Evolutionary conservation across 2,888 invertebrate species (phyloP).

Genomic region (Ceraclea dissimilis): DNA sequence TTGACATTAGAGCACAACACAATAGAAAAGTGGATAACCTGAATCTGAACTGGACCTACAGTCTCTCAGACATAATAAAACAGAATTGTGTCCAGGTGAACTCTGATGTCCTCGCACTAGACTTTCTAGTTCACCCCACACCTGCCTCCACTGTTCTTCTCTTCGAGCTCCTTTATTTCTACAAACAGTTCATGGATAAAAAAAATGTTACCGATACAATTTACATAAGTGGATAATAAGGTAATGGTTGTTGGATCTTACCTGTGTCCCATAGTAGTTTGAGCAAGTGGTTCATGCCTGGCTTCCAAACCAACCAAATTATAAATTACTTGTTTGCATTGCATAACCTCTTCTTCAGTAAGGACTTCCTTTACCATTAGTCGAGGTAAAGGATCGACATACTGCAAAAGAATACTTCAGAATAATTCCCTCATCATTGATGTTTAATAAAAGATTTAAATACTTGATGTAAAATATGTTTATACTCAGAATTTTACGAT

Average conservation of each 20-base stretch:
- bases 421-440: not conserved
- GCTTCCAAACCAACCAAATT: conserved; percentile 74
- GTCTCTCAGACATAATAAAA: conserved; percentile 75
- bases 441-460: not conserved
- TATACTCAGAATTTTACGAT: not conserved
- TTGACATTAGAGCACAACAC: too few species aligned
- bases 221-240: too few species aligned
- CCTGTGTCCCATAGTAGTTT: conserved; percentile 61
- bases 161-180: conserved; percentile 47
- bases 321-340: conserved; percentile 79
- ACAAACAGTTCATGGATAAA: conserved; percentile 28
- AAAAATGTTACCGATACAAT: too few species aligned
- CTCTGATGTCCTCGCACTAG: conserved; percentile 71
- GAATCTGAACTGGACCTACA: conserved; percentile 43
- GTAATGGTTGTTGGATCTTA: too few species aligned
- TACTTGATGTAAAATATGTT: conserved; percentile 5
- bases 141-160: conserved; percentile 84
- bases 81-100: conserved; percentile 68
- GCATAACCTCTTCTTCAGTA: conserved; percentile 76
- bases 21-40: conserved; percentile 6
- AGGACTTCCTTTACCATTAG: conserved; percentile 76
- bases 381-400: conserved; percentile 71
- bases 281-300: conserved; percentile 72
- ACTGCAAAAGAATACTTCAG: conserved; percentile 40
- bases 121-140: conserved; percentile 86